Conservation (phyloP, 2,113 vertebrate species). For the Saguinus midas region DNA sequence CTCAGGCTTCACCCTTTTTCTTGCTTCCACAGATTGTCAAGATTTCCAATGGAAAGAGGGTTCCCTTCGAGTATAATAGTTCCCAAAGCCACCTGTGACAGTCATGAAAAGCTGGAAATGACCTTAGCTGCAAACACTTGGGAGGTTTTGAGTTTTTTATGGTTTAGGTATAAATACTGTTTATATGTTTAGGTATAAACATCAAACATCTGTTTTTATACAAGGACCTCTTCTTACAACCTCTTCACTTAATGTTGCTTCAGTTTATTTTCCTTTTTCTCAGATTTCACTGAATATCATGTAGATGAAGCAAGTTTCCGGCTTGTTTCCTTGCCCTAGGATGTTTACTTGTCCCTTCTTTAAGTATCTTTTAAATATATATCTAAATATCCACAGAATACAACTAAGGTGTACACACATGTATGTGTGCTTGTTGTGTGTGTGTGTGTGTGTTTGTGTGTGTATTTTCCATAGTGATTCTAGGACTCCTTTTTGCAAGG, state of each 20-base stretch:
- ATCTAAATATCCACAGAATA: neutral
- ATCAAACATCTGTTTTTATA: neutral
- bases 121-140: neutral
- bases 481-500: neutral
- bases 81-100: neutral
- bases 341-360: neutral
- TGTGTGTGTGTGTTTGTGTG: no score
- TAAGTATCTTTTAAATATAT: neutral
- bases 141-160: neutral
- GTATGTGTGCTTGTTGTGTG: rapidly evolving
- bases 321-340: neutral
- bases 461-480: neutral
- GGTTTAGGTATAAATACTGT: neutral
- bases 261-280: neutral
- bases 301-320: neutral
- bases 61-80: neutral
- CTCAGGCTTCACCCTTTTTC: neutral
- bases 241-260: neutral
- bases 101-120: neutral
- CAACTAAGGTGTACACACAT: neutral
- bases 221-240: neutral
- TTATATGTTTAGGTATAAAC: neutral
- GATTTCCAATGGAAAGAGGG: neutral
- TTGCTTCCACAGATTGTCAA: neutral
- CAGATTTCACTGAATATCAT: neutral